Evolutionary conservation across 2,113 vertebrate species (phyloP).

Genomic region (Saguinus imperator): DNA sequence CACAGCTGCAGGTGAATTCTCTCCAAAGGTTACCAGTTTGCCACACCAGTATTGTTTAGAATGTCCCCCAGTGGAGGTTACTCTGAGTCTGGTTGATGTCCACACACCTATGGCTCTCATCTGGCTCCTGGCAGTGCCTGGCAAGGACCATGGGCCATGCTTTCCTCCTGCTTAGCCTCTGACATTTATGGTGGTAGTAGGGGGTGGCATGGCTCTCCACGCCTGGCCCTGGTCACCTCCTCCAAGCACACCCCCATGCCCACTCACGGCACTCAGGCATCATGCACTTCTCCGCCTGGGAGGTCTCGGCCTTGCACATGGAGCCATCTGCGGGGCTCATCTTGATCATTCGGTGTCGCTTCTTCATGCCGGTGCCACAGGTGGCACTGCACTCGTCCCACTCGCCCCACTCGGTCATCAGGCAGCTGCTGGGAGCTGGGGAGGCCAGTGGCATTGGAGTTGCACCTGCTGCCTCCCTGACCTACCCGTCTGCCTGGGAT

Average conservation of each 20-base stretch:
- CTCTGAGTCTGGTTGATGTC: background rate
- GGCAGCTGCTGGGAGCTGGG: slow-evolving; percentile 95
- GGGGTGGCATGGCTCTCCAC: background rate
- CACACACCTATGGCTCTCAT: background rate
- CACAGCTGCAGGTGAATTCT: background rate
- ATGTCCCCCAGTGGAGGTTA: background rate
- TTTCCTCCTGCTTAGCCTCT: background rate
- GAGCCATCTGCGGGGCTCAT: slow-evolving; percentile 96
- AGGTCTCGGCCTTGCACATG: slow-evolving; percentile 93
- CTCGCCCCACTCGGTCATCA: slow-evolving; percentile 96
- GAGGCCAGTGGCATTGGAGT: background rate
- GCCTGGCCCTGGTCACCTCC: background rate
- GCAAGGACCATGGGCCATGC: background rate
- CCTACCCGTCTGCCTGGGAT: background rate
- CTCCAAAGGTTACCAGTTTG: background rate
- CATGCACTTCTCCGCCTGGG: slow-evolving; percentile 97
- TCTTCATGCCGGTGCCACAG: slow-evolving; percentile 95
- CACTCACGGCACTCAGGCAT: slow-evolving; percentile 99
- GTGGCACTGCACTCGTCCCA: slow-evolving; percentile 98
- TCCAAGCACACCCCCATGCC: background rate
- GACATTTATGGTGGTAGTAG: no score
- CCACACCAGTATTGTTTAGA: background rate
- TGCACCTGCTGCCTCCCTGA: accelerated
- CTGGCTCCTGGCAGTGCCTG: background rate
- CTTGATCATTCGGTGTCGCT: slow-evolving; percentile 95